phyloP scores from a whole-genome alignment of 2,113 vertebrate species.

The Furnarius figulus region DNA sequence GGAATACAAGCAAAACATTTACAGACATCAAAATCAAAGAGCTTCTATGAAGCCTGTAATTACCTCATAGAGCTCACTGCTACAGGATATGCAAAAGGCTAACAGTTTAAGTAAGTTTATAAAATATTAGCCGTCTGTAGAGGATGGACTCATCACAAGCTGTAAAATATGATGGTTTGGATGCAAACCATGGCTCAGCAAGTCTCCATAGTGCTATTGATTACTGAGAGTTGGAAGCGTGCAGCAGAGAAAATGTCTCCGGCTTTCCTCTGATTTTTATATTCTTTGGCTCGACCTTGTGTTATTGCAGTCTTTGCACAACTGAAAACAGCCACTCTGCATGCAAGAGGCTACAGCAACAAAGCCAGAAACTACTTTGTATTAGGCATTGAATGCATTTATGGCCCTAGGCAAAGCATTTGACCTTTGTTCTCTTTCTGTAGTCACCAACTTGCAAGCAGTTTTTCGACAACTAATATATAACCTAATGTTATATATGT shows the following conservation, averaged over 20 bases:
- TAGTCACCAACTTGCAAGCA: not conserved
- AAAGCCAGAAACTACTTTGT: not conserved
- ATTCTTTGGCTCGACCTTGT: not conserved
- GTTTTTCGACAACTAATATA: not conserved
- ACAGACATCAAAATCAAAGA: not conserved
- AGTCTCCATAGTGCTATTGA: not conserved
- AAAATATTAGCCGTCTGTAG: not conserved
- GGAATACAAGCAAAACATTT: not conserved
- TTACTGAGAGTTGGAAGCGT: not conserved
- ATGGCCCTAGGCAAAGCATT: not conserved
- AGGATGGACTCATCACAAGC: not conserved
- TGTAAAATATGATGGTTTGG: not conserved
- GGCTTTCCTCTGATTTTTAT: not conserved
- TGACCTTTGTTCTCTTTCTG: not conserved
- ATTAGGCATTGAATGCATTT: not conserved
- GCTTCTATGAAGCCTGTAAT: not conserved
- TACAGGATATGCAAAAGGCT: not conserved
- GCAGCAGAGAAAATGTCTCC: not conserved
- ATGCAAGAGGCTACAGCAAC: not conserved
- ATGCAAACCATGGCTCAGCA: not conserved
- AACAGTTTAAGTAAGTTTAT: not conserved
- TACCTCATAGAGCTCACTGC: not conserved
- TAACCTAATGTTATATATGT: not conserved
- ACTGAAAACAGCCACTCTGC: not conserved
- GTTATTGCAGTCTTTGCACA: not conserved